phyloP scores from a whole-genome alignment of 1,140 invertebrate genomes.

The Coptotermes formosanus region DNA sequence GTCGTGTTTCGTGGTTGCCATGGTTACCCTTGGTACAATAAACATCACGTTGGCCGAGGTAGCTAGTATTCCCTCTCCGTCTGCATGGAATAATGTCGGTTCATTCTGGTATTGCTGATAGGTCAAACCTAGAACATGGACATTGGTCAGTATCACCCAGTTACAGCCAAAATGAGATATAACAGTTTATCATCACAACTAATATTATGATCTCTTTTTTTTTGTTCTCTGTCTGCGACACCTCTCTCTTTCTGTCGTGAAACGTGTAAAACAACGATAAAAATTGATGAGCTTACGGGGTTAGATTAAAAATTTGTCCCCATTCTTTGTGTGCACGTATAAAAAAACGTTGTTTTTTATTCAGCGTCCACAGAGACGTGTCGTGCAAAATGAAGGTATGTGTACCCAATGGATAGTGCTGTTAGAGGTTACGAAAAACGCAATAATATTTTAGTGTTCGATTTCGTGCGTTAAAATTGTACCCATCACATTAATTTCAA shows the following conservation, averaged over 20 bases:
- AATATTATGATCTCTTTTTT: neutral
- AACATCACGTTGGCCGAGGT: neutral
- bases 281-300: neutral
- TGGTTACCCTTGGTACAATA: neutral
- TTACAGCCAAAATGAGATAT: neutral
- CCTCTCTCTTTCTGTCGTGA: neutral
- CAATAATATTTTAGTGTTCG: too few species aligned
- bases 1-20: neutral
- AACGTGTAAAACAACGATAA: neutral
- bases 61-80: neutral
- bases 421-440: too few species aligned
- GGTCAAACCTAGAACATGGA: neutral
- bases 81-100: neutral
- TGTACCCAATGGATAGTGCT: too few species aligned
- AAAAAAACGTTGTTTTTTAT: neutral
- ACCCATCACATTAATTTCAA: too few species aligned
- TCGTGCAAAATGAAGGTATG: too few species aligned
- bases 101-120: neutral
- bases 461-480: too few species aligned
- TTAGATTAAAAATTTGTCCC: slow-evolving; percentile 17
- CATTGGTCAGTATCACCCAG: neutral
- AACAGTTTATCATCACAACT: neutral
- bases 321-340: neutral
- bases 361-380: too few species aligned
- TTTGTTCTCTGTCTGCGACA: neutral